phyloP scores from a whole-genome alignment of 1,140 invertebrate species.

The Pissodes strobi region DNA sequence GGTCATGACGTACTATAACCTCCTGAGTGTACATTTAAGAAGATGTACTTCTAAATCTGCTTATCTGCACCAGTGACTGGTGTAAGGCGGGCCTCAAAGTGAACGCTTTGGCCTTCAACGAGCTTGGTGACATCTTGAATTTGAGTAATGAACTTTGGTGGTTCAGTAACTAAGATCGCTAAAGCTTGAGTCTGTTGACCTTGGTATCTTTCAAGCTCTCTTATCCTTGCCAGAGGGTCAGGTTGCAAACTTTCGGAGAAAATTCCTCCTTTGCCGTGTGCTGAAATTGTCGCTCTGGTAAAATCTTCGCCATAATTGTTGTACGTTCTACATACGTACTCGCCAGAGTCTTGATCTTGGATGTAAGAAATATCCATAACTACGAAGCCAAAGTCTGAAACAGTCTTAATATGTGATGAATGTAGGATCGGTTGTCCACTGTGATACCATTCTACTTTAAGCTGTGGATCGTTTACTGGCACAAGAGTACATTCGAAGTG shows the following conservation, averaged over 20 bases:
- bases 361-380: conserved; percentile 94
- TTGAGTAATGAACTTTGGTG: conserved; percentile 89
- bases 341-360: conserved; percentile 90
- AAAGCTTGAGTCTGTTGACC: conserved; percentile 66
- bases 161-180: conserved; percentile 71
- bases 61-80: conserved; percentile 91
- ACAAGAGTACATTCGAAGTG: conserved; percentile 92
- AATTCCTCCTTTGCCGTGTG: conserved; percentile 84
- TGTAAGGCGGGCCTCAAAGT: conserved; percentile 89
- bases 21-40: too few species aligned
- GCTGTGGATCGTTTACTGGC: conserved; percentile 89
- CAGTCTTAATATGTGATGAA: conserved; percentile 89
- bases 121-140: conserved; percentile 79
- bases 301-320: conserved; percentile 91
- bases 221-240: conserved; percentile 87
- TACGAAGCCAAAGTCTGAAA: conserved; percentile 95
- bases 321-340: conserved; percentile 87
- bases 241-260: conserved; percentile 93
- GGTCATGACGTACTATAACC: too few species aligned
- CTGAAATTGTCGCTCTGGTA: conserved; percentile 80
- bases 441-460: conserved; percentile 97
- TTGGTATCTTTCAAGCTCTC: conserved; percentile 80
- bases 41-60: too few species aligned
- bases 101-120: conserved; percentile 90
- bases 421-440: conserved; percentile 86